These are phyloP conservation scores for Anoura caudifer DNA, from an alignment of 2,113 vertebrate genomes.

Conservation along the genomic window DNA sequence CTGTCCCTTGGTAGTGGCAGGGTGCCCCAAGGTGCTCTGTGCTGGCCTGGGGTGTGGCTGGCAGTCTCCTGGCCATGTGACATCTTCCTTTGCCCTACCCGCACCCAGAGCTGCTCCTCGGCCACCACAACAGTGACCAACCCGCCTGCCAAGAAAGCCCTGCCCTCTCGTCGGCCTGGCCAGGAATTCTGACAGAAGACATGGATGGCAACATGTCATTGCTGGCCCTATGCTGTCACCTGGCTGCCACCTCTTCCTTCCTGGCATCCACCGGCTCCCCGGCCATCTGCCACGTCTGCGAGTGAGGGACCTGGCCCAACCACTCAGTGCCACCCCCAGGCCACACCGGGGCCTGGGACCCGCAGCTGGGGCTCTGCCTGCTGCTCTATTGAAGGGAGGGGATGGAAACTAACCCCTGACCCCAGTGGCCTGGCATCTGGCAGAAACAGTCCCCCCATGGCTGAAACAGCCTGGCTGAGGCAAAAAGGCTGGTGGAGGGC, in stretches of 20 bases:
- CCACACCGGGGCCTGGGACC: rapidly evolving
- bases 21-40: rapidly evolving
- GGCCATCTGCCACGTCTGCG: rapidly evolving
- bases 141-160: neutral
- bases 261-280: neutral
- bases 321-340: neutral
- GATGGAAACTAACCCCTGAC: rapidly evolving
- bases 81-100: neutral
- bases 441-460: rapidly evolving
- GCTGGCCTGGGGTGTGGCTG: rapidly evolving
- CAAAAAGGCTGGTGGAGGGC: neutral
- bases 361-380: rapidly evolving
- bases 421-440: rapidly evolving
- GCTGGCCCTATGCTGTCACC: rapidly evolving
- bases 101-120: neutral
- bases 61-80: rapidly evolving
- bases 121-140: rapidly evolving
- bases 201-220: rapidly evolving
- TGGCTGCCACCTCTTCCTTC: neutral
- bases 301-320: neutral
- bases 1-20: neutral
- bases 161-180: rapidly evolving
- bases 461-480: neutral
- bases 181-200: neutral
- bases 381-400: rapidly evolving